Conservation (phyloP, 2,113 vertebrate species). For the Pseudorectes ferrugineus region DNA sequence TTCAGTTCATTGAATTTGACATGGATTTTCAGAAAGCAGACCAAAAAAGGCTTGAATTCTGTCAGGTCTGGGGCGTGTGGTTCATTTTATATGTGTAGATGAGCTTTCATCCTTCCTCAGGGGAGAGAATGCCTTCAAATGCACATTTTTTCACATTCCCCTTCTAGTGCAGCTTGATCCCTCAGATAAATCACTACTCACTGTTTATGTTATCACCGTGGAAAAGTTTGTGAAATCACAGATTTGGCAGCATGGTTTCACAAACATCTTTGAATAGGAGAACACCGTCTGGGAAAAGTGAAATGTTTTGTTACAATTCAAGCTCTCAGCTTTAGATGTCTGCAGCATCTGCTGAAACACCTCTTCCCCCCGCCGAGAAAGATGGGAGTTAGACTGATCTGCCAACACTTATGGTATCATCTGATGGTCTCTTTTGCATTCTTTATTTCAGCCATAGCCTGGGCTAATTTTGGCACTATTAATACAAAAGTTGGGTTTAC, state of each 20-base stretch:
- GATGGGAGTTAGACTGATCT: background rate
- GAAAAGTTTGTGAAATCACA: slow-evolving; percentile 40
- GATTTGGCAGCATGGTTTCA: background rate
- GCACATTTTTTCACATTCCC: background rate
- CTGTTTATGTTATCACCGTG: slow-evolving; percentile 13
- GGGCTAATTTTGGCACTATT: background rate
- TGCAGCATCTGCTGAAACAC: background rate
- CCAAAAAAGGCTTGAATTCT: background rate
- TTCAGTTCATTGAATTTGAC: background rate
- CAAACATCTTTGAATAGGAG: background rate
- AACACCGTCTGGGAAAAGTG: background rate
- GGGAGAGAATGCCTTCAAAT: background rate
- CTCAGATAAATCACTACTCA: slow-evolving; percentile 1
- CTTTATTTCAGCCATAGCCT: background rate
- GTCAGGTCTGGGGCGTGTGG: background rate
- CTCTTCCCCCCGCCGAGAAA: background rate
- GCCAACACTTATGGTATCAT: accelerated
- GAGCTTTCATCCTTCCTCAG: background rate
- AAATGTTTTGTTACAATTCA: background rate
- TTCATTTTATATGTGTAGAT: background rate
- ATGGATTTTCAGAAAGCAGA: background rate
- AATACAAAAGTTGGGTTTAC: background rate
- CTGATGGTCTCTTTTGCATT: background rate
- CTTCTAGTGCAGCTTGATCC: background rate
- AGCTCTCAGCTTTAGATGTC: background rate